These are phyloP conservation scores for Saccostrea glomerata DNA, from an alignment of 1,140 invertebrate genomes.

Conservation along the genomic window DNA sequence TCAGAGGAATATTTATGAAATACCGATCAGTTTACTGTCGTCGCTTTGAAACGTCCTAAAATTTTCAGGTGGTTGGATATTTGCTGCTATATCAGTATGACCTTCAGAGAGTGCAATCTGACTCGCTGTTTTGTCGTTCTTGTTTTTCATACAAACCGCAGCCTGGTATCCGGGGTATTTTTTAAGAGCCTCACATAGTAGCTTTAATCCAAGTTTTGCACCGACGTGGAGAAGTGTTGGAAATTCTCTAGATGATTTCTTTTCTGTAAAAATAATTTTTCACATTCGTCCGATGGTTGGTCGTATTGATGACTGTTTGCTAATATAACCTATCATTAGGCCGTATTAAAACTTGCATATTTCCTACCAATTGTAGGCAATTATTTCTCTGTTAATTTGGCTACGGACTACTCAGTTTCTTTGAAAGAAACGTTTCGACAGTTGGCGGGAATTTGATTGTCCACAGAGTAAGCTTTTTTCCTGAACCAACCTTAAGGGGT, in stretches of 20 bases:
- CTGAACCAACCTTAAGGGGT: background rate
- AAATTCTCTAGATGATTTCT: background rate
- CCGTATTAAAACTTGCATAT: too few species aligned
- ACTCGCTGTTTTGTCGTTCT: background rate
- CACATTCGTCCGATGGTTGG: too few species aligned
- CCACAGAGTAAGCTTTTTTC: too few species aligned
- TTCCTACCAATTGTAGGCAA: too few species aligned
- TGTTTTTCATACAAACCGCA: background rate
- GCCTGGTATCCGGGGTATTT: constrained; percentile 14
- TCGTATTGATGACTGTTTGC: too few species aligned
- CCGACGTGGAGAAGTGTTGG: background rate
- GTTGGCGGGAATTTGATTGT: too few species aligned
- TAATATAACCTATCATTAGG: too few species aligned
- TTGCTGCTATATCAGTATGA: background rate
- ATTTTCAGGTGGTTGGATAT: background rate
- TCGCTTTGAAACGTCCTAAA: background rate
- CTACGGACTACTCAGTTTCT: too few species aligned
- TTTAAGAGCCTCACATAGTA: background rate
- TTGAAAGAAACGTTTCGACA: too few species aligned
- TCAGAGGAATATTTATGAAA: background rate
- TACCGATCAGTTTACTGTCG: background rate
- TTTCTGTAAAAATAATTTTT: background rate
- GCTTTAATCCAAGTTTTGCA: constrained; percentile 24
- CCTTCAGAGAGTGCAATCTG: background rate
- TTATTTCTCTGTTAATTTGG: too few species aligned